phyloP scores from a whole-genome alignment of 2,113 vertebrate genomes.

The Salvelinus fontinalis region DNA sequence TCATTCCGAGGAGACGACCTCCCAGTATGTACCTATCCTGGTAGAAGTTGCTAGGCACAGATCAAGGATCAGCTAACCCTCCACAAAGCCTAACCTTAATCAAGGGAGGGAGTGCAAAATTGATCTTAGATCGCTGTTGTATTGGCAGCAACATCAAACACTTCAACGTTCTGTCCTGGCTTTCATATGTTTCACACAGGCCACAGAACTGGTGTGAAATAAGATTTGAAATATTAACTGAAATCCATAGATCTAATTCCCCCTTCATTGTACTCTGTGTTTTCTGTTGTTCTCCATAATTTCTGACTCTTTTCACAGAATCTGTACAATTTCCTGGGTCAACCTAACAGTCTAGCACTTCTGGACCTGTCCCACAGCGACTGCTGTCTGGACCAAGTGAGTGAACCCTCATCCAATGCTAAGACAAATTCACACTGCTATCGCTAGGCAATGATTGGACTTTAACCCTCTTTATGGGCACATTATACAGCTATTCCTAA shows the following conservation, averaged over 20 bases:
- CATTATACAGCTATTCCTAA: too few relatives aligned
- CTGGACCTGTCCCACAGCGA: slow-evolving; percentile 93
- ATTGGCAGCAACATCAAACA: background rate
- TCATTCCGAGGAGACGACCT: slow-evolving; percentile 88
- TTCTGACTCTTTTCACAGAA: slow-evolving; percentile 66
- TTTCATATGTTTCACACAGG: background rate
- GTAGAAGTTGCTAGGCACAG: too few relatives aligned
- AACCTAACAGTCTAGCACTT: slow-evolving; percentile 83
- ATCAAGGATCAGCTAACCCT: background rate
- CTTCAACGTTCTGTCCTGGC: background rate
- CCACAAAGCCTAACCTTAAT: too few relatives aligned
- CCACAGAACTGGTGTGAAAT: background rate
- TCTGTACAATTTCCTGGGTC: slow-evolving; percentile 90
- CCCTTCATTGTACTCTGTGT: background rate
- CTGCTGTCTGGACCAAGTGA: slow-evolving; percentile 90
- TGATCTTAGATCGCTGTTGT: too few relatives aligned
- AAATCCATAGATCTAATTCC: too few relatives aligned
- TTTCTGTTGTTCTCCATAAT: background rate
- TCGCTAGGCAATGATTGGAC: too few relatives aligned
- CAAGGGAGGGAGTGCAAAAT: too few relatives aligned
- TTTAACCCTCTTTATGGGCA: too few relatives aligned
- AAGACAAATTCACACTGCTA: too few relatives aligned
- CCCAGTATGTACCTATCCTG: slow-evolving; percentile 67
- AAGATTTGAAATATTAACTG: too few relatives aligned
- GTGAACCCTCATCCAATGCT: background rate